These are phyloP conservation scores for Lucilia sericata DNA, from an alignment of 1,140 invertebrate genomes.

Conservation along the genomic window DNA sequence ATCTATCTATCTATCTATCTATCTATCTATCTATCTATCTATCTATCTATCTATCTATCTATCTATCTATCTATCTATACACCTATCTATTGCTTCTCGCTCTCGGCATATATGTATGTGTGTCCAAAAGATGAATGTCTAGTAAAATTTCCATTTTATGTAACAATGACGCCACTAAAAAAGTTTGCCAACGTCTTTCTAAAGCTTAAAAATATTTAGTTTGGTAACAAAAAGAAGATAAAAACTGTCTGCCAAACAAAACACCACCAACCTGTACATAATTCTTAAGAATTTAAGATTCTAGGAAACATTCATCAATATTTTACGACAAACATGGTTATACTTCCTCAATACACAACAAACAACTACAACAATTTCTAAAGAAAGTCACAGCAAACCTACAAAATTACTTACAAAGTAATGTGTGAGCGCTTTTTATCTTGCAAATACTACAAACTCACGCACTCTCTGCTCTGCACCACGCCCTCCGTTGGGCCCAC, in stretches of 20 bases:
- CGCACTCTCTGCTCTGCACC: background rate
- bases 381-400: background rate
- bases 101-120: too few species aligned
- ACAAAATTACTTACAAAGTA: background rate
- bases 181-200: too few species aligned
- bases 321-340: conserved; percentile 6
- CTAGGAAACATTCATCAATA: conserved; percentile 30
- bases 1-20: too few species aligned
- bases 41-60: background rate
- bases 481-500: background rate
- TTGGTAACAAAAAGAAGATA: too few species aligned
- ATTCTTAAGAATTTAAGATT: background rate
- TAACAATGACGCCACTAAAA: too few species aligned
- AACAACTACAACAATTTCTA: background rate
- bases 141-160: too few species aligned
- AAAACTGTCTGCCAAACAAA: too few species aligned
- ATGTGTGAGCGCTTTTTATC: background rate
- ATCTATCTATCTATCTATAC: too few species aligned
- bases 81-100: too few species aligned
- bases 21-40: background rate
- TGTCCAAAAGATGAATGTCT: too few species aligned
- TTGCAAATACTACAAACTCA: background rate
- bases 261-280: background rate
- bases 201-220: too few species aligned
- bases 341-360: background rate